Percentiles rank a stretch among this genome's conserved stretches.
Evolutionary conservation across 1,140 invertebrate genomes (phyloP).

Genomic region (Drosophila melanogaster): Release_6_plus_ISO1_MT NT_033779.5:15568001-15568500

Average conservation of each 20-base stretch:
- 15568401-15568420: background rate
- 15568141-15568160: constrained; percentile 46
- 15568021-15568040: constrained; percentile 54
- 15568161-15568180: constrained; percentile 12
- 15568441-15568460: background rate
- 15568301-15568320: too few species aligned
- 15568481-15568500: background rate
- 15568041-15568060: constrained; percentile 74
- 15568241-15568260: background rate
- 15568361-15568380: too few species aligned
- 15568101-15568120: constrained; percentile 75
- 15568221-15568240: background rate
- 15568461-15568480: too few species aligned
- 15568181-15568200: constrained; percentile 27
- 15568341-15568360: too few species aligned
- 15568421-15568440: too few species aligned
- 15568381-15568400: too few species aligned
- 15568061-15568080: constrained; percentile 47
- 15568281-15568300: background rate
- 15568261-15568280: background rate
- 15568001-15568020: constrained; percentile 40
- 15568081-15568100: constrained; percentile 63
- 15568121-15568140: constrained; percentile 79
- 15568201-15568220: background rate
- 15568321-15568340: too few species aligned